Evolutionary conservation across 1,140 invertebrate species (phyloP).

Genomic region (Drosophila varians): DNA sequence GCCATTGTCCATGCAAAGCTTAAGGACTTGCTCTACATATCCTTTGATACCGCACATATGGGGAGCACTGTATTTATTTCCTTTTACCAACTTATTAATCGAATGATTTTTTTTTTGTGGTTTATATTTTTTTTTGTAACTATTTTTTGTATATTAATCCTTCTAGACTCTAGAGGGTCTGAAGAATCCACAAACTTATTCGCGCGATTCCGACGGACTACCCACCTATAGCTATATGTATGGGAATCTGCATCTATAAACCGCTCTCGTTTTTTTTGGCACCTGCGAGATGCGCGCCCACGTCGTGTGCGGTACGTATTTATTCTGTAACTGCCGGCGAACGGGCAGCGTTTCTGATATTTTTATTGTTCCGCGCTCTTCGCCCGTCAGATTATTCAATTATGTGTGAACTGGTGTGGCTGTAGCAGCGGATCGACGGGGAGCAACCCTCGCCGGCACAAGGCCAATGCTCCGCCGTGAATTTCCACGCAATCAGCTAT

Average conservation of each 20-base stretch:
- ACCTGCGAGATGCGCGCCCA: constrained; percentile 40
- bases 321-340: constrained; percentile 48
- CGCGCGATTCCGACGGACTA: not conserved
- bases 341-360: constrained; percentile 38
- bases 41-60: too few species aligned
- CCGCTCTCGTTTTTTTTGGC: constrained; percentile 13
- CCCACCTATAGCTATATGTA: constrained; percentile 5
- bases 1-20: not conserved
- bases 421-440: constrained; percentile 2
- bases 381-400: constrained; percentile 49
- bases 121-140: not conserved
- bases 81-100: not conserved
- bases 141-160: too few species aligned
- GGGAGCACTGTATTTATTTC: not conserved
- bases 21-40: not conserved
- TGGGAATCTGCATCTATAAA: constrained; percentile 8
- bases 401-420: constrained; percentile 27
- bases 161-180: not conserved
- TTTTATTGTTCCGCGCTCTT: constrained; percentile 47
- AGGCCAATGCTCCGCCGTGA: constrained; percentile 22
- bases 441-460: constrained; percentile 18
- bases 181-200: not conserved
- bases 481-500: constrained; percentile 23
- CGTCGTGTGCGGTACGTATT: constrained; percentile 38
- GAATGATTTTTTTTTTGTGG: not conserved